Conservation (phyloP, 2,113 vertebrate species). For the Aspidoscelis tigris region DNA sequence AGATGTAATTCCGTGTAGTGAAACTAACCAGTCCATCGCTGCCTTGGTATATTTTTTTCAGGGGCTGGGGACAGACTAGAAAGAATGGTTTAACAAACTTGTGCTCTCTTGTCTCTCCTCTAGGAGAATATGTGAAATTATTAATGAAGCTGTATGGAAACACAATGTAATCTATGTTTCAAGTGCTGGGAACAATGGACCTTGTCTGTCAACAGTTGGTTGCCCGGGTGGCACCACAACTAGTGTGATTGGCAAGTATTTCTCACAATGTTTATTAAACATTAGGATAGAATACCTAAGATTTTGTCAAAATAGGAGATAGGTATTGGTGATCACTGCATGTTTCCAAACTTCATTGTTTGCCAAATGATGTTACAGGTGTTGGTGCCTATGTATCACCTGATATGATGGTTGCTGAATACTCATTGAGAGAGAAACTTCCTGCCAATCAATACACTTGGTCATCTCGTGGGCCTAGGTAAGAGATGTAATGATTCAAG, state of each 20-base stretch:
- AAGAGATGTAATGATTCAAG: conserved; percentile 39
- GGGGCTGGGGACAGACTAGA: background rate
- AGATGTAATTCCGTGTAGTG: background rate
- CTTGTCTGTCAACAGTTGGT: conserved; percentile 96
- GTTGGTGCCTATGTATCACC: conserved; percentile 98
- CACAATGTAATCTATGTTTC: conserved; percentile 96
- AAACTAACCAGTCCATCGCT: background rate
- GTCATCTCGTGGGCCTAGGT: conserved; percentile 95
- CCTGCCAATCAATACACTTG: conserved; percentile 98
- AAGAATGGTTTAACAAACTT: conserved; percentile 4
- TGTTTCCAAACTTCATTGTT: background rate
- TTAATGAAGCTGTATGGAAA: conserved; percentile 97
- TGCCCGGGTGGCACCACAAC: conserved; percentile 96
- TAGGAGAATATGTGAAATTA: conserved; percentile 98
- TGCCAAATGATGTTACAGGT: conserved; percentile 73
- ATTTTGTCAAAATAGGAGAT: background rate
- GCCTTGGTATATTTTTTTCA: background rate
- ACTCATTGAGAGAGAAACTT: conserved; percentile 96
- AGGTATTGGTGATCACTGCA: background rate
- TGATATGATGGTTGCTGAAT: conserved; percentile 99
- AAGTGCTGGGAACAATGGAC: conserved; percentile 97
- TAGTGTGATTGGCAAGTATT: conserved; percentile 89
- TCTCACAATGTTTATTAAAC: background rate
- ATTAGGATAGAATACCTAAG: background rate
- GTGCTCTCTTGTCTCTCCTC: conserved; percentile 37